Evolutionary conservation across 2,113 vertebrate genomes (phyloP).

Genomic region (Megaptera novaeangliae): DNA sequence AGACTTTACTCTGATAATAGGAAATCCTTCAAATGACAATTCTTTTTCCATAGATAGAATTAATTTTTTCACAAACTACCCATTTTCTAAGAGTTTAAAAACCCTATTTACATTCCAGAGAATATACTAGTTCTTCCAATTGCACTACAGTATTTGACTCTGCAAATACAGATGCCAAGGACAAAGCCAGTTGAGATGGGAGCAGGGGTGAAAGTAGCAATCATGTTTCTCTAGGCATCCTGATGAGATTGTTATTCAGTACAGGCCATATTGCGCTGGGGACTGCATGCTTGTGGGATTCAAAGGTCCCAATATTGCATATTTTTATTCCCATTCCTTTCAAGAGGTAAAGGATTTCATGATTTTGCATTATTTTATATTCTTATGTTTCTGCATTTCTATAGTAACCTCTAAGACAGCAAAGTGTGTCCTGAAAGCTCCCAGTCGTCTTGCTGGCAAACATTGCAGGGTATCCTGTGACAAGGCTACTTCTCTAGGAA

Average conservation of each 20-base stretch:
- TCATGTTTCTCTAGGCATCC: neutral
- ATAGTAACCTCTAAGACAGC: neutral
- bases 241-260: neutral
- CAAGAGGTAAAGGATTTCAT: neutral
- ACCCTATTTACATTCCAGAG: conserved; percentile 14
- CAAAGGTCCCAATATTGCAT: neutral
- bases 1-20: conserved; percentile 7
- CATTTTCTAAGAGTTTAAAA: conserved; percentile 46
- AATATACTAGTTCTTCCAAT: conserved; percentile 5
- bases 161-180: neutral
- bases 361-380: neutral
- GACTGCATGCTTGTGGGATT: neutral
- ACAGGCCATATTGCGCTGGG: neutral
- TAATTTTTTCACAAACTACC: neutral
- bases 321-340: neutral
- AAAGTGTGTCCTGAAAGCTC: neutral
- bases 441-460: neutral
- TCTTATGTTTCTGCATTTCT: neutral
- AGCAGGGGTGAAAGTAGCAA: neutral
- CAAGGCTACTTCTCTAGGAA: neutral
- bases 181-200: neutral
- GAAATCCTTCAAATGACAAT: conserved; percentile 18
- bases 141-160: neutral
- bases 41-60: conserved; percentile 18
- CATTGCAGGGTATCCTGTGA: neutral